Evolutionary conservation across 2,888 invertebrate genomes (phyloP), one percentile per base, ranked within the genome.

Genomic region (Priapulus caudatus): DNA sequence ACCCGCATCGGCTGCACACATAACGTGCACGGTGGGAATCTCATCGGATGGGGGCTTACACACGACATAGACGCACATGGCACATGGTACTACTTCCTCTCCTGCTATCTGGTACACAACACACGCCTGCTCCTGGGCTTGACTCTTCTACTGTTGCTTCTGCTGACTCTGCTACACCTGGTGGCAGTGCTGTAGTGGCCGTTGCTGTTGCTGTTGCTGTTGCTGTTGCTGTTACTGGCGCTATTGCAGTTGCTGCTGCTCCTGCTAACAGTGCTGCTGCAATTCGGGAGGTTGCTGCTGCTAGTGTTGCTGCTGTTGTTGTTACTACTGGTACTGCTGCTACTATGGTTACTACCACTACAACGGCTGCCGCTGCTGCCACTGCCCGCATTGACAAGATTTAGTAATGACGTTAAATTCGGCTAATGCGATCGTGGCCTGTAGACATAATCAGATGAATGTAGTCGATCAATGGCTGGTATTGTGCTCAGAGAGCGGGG

Each of bases 341-440:
- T 52, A 3, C 52, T 33, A 21, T 43, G 51, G 1, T 50, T 33
- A 33, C 52, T 52, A 3, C 52, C 16, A 33, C 52, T 52, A 1
- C 52, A 20, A 51, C 51, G 50, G 21, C 51, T 51, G 51, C 51
- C 51, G 21, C 51, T 51, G 51, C 51, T 51, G 21, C 51, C 44
- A 51, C 51, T n/a, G n/a, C n/a, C n/a, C n/a, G n/a, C n/a, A n/a
- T n/a, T n/a, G n/a, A n/a, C n/a, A n/a, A n/a, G n/a, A n/a, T n/a
- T n/a, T n/a, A n/a, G n/a, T n/a, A n/a, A n/a, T n/a, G n/a, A n/a
- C n/a, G n/a, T n/a, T n/a, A n/a, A n/a, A n/a, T n/a, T n/a, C n/a
- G n/a, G n/a, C n/a, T n/a, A n/a, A n/a, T n/a, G n/a, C n/a, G n/a
- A n/a, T n/a, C n/a, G n/a, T n/a, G n/a, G n/a, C n/a, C n/a, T n/a